A percentile compares a stretch with the other conserved stretches of the same genome.
phyloP scores from a whole-genome alignment of 2,113 vertebrate genomes.

The Dasyurus viverrinus region DNA sequence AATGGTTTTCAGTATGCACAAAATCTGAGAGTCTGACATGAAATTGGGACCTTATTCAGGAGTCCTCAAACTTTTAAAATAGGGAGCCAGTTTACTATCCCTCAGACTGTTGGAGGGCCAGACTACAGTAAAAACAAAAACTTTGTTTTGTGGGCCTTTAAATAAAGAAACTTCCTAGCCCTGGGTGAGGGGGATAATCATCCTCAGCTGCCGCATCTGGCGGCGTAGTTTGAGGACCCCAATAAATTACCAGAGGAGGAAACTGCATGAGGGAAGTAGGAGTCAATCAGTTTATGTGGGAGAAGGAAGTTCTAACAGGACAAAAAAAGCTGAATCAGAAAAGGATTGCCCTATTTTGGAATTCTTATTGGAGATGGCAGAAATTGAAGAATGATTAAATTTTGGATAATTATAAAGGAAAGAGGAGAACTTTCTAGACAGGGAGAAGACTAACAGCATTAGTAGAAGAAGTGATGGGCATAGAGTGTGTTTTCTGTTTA shows the following conservation, averaged over 20 bases:
- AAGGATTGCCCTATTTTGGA: background rate
- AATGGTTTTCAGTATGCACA: background rate
- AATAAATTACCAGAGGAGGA: background rate
- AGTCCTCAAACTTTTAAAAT: too few relatives aligned
- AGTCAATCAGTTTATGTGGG: background rate
- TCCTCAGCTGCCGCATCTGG: too few relatives aligned
- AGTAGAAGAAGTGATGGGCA: background rate
- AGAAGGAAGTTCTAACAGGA: background rate
- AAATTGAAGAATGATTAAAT: background rate
- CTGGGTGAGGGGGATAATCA: too few relatives aligned
- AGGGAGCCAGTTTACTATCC: too few relatives aligned
- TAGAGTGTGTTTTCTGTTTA: background rate
- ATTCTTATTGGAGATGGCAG: background rate
- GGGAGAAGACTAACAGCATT: background rate
- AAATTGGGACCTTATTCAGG: background rate
- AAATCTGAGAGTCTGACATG: background rate
- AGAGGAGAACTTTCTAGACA: background rate
- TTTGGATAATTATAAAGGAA: background rate
- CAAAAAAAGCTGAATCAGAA: background rate
- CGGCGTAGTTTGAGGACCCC: too few relatives aligned
- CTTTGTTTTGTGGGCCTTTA: too few relatives aligned
- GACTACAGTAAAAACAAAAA: too few relatives aligned
- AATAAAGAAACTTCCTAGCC: too few relatives aligned
- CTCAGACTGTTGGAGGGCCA: too few relatives aligned
- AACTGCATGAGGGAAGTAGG: background rate